phyloP scores from a whole-genome alignment of 2,888 invertebrate genomes.

The Philereme vetulata region DNA sequence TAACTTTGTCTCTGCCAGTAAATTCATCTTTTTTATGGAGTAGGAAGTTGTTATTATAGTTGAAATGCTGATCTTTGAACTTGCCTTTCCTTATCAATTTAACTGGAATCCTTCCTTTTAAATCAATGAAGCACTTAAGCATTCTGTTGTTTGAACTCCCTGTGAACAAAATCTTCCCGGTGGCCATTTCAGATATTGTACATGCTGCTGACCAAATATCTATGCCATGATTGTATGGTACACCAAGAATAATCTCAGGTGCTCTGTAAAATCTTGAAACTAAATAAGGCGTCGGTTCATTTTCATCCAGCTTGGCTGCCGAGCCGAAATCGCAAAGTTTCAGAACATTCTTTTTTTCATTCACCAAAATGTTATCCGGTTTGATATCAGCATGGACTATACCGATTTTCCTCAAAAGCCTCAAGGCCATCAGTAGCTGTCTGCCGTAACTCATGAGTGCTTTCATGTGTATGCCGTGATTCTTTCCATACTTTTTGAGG shows the following conservation, averaged over 20 bases:
- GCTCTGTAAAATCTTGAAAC: slow-evolving; percentile 99
- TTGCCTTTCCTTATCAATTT: slow-evolving; percentile 95
- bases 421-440: slow-evolving; percentile 95
- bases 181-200: slow-evolving; percentile 98
- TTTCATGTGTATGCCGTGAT: slow-evolving; percentile 97
- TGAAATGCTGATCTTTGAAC: slow-evolving; percentile 98
- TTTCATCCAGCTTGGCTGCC: slow-evolving; percentile 95
- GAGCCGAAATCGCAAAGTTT: slow-evolving; percentile 99
- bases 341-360: slow-evolving; percentile 96
- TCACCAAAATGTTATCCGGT: slow-evolving; percentile 99
- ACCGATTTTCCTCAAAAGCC: slow-evolving; percentile 95
- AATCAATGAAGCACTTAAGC: slow-evolving; percentile 99
- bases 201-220: slow-evolving; percentile 99
- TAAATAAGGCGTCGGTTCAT: slow-evolving; percentile 98
- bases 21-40: slow-evolving; percentile 98
- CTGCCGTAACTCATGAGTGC: slow-evolving; percentile 98
- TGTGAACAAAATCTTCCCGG: slow-evolving; percentile 98
- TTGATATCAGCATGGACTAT: slow-evolving; percentile 99
- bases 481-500: slow-evolving; percentile 97
- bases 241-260: slow-evolving; percentile 99
- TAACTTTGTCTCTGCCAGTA: slow-evolving; percentile 97
- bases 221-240: slow-evolving; percentile 96
- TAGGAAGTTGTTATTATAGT: slow-evolving; percentile 96
- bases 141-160: slow-evolving; percentile 99
- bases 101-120: slow-evolving; percentile 98